Conservation (phyloP, 2,113 vertebrate genomes). For the Myiozetetes cayanensis region DNA sequence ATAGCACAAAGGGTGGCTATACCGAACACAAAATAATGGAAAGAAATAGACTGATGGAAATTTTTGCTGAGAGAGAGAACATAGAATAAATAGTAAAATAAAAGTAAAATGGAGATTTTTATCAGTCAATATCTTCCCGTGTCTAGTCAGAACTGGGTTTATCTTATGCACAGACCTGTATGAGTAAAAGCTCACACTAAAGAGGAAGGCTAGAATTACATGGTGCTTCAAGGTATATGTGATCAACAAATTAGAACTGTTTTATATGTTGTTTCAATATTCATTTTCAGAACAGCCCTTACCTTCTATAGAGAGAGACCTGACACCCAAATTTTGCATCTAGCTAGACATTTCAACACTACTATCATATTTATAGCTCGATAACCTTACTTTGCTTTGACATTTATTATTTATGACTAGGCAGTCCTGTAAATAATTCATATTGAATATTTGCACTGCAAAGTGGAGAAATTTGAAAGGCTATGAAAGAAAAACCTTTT, state of each 20-base stretch:
- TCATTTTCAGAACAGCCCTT: background rate
- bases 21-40: background rate
- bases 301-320: background rate
- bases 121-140: background rate
- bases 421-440: constrained; percentile 42
- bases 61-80: background rate
- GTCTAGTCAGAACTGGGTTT: background rate
- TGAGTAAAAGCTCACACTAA: background rate
- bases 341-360: background rate
- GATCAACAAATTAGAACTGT: background rate
- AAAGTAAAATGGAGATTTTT: background rate
- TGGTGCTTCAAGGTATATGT: background rate
- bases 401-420: constrained; percentile 40
- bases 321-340: background rate
- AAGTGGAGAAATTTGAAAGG: background rate
- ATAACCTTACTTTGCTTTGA: background rate
- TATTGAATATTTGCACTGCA: background rate
- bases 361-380: constrained; percentile 24
- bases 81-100: background rate
- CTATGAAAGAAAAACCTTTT: background rate
- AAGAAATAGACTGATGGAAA: background rate
- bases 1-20: fast-evolving
- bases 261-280: background rate
- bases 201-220: fast-evolving
- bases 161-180: background rate